phyloP scores from a whole-genome alignment of 2,113 vertebrate genomes.

The Choloepus hoffmanni region DNA sequence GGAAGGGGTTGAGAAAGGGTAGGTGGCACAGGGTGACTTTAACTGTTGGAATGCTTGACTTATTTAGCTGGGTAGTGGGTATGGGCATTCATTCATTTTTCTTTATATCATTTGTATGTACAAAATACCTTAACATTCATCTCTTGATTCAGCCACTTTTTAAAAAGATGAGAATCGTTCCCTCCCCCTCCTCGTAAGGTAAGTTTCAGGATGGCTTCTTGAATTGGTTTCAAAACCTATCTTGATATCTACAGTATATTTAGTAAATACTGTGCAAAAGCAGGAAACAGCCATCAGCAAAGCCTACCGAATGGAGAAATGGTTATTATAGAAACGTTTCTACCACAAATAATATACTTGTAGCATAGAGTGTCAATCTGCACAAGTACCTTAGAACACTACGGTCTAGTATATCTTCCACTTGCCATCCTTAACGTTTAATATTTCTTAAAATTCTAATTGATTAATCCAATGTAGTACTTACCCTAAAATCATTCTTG shows the following conservation, averaged over 20 bases:
- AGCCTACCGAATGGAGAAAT: background rate
- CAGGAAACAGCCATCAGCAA: background rate
- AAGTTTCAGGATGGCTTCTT: slow-evolving; percentile 45
- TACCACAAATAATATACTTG: background rate
- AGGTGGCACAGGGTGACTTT: background rate
- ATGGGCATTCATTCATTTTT: background rate
- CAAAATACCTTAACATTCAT: background rate
- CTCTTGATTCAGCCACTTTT: background rate
- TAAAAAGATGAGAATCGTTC: background rate
- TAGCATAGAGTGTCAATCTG: background rate
- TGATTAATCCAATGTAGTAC: slow-evolving; percentile 76
- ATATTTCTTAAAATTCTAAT: slow-evolving; percentile 1
- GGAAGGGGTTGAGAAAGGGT: background rate
- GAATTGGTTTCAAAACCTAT: slow-evolving; percentile 32
- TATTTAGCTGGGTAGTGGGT: background rate
- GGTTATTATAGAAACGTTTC: background rate
- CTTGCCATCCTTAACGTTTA: background rate
- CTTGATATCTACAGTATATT: background rate
- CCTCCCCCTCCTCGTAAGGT: background rate
- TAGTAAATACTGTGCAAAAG: background rate
- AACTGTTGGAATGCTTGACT: background rate
- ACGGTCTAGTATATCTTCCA: background rate
- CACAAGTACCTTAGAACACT: background rate
- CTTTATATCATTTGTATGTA: background rate
- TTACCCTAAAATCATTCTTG: slow-evolving; percentile 99